Evolutionary conservation across 1,140 invertebrate species (phyloP), one percentile per base, ranked within the genome.

Genomic region (Cydia amplana): DNA sequence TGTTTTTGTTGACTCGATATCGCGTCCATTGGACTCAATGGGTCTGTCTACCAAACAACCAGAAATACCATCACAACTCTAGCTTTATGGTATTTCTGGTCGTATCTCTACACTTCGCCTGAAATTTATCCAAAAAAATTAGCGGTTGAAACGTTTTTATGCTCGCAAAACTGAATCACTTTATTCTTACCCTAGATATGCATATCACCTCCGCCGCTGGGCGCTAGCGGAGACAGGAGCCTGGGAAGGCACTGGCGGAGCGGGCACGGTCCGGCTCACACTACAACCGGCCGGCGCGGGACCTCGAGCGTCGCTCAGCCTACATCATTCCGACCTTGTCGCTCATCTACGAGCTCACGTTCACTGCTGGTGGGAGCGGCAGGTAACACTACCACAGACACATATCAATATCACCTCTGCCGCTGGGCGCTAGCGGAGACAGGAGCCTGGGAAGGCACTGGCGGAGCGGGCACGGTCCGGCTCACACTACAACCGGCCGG

Each of bases 271-370:
- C 63, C 94, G 96, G 18, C 94, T 98, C 9, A 94, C 97, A 6
- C 94, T 98, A 25, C 97, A 98, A 87, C 97, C 97, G 43, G 97
- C 97, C 16, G 97, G 97, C 10, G 95, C 97, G 20, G 95, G 96
- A 0, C 96, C 97, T 18, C 95, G 97, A 83, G 96, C 95, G 55
- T 94, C 95, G 20, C 93, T 98, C 28, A 95, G 96, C 75, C 92
- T 99, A 87, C 94, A 96, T 25, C 95, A 95, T 51, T 95, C 95
- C 16, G 97, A 99, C 90, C 95, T 97, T 80, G 95, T 99, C 5
- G 98, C 97, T 0, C 98, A 99, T 90, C 92, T 99, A 18, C 94
- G 98, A 76, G 98, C 98, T 0, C 98, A 99, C 94, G 97, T 98
- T 16, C 96, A 97, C n/a, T 96, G 97, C 73, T 98, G 98, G 97